phyloP scores from a whole-genome alignment of 2,113 vertebrate species.

The Megaleporinus macrocephalus region DNA sequence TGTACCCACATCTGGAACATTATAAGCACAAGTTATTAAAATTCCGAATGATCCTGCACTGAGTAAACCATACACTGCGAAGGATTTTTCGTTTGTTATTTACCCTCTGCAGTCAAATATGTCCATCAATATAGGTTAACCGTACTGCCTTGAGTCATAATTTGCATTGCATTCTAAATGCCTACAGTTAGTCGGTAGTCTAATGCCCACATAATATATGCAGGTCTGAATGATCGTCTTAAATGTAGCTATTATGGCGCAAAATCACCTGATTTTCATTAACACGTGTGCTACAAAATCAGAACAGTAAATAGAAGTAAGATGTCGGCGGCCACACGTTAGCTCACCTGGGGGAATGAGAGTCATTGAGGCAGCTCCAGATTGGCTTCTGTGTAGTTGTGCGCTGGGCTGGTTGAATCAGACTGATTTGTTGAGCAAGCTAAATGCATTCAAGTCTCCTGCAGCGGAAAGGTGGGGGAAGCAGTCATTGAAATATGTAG shows the following conservation, averaged over 20 bases:
- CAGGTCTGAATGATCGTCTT: too few species aligned
- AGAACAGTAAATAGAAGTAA: not conserved
- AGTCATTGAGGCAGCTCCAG: not conserved
- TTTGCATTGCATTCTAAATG: too few species aligned
- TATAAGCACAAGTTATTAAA: too few species aligned
- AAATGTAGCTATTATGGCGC: not conserved
- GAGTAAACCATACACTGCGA: too few species aligned
- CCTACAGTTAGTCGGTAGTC: too few species aligned
- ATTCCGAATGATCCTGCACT: too few species aligned
- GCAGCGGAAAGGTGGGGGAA: too few species aligned
- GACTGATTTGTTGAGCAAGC: not conserved
- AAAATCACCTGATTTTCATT: not conserved
- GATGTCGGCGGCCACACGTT: not conserved
- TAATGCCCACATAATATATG: too few species aligned
- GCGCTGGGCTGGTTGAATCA: not conserved
- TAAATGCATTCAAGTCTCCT: not conserved
- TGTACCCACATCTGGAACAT: not conserved
- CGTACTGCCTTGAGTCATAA: too few species aligned
- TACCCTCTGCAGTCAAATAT: not conserved
- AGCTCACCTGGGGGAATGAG: not conserved
- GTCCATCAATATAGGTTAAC: not conserved
- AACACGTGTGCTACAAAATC: not conserved
- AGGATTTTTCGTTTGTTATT: not conserved
- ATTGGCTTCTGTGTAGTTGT: too few species aligned
- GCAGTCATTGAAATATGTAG: not conserved